These are phyloP conservation scores for Campoletis sonorensis DNA, from an alignment of 1,140 invertebrate genomes.

Conservation along the genomic window DNA sequence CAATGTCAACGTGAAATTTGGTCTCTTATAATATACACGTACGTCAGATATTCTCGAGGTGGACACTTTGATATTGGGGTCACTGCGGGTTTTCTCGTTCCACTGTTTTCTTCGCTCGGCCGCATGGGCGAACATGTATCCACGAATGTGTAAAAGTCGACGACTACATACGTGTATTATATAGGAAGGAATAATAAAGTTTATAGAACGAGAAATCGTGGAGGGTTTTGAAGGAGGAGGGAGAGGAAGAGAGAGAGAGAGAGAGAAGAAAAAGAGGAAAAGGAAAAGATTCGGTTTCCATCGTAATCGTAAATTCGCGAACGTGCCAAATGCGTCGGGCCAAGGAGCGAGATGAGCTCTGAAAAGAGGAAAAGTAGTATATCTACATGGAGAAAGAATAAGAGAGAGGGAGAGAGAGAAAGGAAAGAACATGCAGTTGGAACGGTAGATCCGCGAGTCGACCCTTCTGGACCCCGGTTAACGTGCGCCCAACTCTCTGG, in stretches of 20 bases:
- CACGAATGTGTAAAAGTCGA: too few relatives aligned
- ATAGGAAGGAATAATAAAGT: conserved; percentile 32
- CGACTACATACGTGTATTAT: too few relatives aligned
- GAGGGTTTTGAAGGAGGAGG: neutral
- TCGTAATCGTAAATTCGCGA: conserved; percentile 44
- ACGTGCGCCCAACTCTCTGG: conserved; percentile 22
- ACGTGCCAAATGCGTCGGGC: conserved; percentile 41
- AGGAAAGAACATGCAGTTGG: neutral
- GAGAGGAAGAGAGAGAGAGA: neutral
- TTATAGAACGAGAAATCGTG: conserved; percentile 39
- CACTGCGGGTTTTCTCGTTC: conserved; percentile 33
- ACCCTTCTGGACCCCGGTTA: conserved; percentile 34
- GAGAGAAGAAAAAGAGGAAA: neutral
- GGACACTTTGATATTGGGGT: conserved; percentile 25
- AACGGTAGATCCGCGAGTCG: neutral
- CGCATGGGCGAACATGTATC: neutral
- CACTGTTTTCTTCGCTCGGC: neutral
- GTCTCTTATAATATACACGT: neutral
- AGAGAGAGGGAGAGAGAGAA: neutral
- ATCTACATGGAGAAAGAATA: neutral
- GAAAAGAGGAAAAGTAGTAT: neutral
- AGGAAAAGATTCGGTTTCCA: conserved; percentile 23
- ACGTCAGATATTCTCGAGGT: neutral
- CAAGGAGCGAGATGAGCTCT: neutral
- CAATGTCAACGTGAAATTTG: conserved; percentile 7